These are phyloP conservation scores for Monomorium pharaonis DNA, from an alignment of 1,140 invertebrate species.

Conservation along the genomic window DNA sequence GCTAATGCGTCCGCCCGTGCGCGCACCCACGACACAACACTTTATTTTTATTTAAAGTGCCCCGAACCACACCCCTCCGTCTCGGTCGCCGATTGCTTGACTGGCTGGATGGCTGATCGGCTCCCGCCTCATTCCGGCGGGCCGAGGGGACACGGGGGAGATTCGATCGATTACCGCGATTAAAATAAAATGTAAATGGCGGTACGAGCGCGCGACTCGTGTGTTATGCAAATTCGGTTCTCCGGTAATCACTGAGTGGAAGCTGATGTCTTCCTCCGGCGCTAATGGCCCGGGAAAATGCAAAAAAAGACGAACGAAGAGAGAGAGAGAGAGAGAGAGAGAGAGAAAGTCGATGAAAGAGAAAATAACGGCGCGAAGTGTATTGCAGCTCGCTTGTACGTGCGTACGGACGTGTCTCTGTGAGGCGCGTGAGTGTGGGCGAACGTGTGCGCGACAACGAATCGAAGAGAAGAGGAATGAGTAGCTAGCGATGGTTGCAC, in stretches of 20 bases:
- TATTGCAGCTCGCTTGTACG: slow-evolving; percentile 29
- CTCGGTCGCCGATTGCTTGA: slow-evolving; percentile 14
- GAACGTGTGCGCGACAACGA: slow-evolving; percentile 14
- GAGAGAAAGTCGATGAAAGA: not conserved
- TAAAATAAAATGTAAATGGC: slow-evolving; percentile 85
- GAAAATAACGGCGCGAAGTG: slow-evolving; percentile 52
- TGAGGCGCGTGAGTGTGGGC: not conserved
- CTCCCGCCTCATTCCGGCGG: slow-evolving; percentile 77
- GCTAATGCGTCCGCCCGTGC: slow-evolving; percentile 82
- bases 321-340: not conserved
- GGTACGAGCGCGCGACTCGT: slow-evolving; percentile 76
- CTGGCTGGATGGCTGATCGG: slow-evolving; percentile 32
- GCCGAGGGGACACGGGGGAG: not conserved
- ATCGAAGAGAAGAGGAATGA: slow-evolving; percentile 26
- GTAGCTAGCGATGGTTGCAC: slow-evolving; percentile 47
- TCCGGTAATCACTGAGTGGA: slow-evolving; percentile 85
- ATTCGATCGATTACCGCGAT: slow-evolving; percentile 85
- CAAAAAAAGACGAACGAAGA: slow-evolving; percentile 30
- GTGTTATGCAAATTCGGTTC: slow-evolving; percentile 84
- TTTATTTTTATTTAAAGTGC: slow-evolving; percentile 85
- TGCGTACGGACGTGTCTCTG: too few species aligned
- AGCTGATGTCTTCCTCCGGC: slow-evolving; percentile 84
- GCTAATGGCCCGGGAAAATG: slow-evolving; percentile 75
- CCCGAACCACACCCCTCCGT: slow-evolving; percentile 61
- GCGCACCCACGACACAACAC: slow-evolving; percentile 78